phyloP scores from a whole-genome alignment of 1,140 invertebrate species.

The Dreissena polymorpha region DNA sequence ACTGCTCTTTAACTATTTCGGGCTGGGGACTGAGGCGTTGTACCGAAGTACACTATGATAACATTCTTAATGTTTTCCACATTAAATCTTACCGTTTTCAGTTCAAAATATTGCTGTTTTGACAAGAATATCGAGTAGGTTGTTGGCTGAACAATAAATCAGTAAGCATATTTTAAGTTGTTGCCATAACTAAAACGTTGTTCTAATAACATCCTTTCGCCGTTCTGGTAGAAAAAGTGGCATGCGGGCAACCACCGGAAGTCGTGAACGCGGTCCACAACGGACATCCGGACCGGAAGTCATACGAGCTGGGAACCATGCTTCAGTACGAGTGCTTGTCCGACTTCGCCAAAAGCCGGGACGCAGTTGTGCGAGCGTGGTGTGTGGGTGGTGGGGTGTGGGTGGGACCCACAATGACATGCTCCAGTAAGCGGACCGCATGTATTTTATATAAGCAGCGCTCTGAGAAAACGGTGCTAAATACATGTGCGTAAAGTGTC shows the following conservation, averaged over 20 bases:
- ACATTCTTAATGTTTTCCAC: too few relatives aligned
- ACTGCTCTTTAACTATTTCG: too few relatives aligned
- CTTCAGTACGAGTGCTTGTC: conserved; percentile 41
- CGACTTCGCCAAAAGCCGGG: conserved; percentile 20
- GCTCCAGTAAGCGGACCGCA: conserved; percentile 87
- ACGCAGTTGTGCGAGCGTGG: conserved; percentile 84
- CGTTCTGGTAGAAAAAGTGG: background rate
- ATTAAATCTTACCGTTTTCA: too few relatives aligned
- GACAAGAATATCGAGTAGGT: too few relatives aligned
- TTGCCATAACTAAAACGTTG: background rate
- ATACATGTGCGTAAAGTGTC: too few relatives aligned
- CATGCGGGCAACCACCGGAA: background rate
- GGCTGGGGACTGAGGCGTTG: too few relatives aligned
- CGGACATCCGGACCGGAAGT: conserved; percentile 24
- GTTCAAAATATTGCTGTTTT: too few relatives aligned
- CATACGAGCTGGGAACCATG: conserved; percentile 43
- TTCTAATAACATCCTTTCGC: background rate
- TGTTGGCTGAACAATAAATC: too few relatives aligned
- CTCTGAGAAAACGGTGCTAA: too few relatives aligned
- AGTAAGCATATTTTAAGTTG: too few relatives aligned
- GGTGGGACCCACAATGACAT: conserved; percentile 97
- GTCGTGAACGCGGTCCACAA: conserved; percentile 45
- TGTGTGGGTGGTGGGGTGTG: conserved; percentile 91
- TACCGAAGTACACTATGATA: too few relatives aligned
- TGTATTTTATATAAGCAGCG: too few relatives aligned